Percentiles rank a stretch among this genome's conserved stretches.
These are phyloP conservation scores for Lottia gigantea DNA, from an alignment of 2,888 invertebrate genomes.

Conservation along the genomic window DNA sequence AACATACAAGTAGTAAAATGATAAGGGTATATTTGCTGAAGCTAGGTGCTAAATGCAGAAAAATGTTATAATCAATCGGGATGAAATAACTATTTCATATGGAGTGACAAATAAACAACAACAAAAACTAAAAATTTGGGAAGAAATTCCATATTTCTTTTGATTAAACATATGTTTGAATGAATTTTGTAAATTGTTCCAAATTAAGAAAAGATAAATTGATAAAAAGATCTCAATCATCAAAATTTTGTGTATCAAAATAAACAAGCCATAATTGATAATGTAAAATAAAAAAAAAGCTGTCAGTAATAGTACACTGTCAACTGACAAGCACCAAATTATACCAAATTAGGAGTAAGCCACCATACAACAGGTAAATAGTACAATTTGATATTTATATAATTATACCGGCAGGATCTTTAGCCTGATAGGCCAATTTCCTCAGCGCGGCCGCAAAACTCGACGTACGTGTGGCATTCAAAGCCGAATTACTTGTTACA, in stretches of 20 bases:
- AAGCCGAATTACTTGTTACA: conserved; percentile 47
- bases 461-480: conserved; percentile 71
- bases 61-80: conserved; percentile 8
- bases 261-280: background rate
- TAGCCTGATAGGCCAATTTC: conserved; percentile 91
- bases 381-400: background rate
- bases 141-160: no score
- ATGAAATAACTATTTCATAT: conserved; percentile 1
- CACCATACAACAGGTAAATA: conserved; percentile 12
- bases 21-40: background rate
- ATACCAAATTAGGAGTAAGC: conserved; percentile 5
- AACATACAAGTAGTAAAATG: conserved; percentile 8
- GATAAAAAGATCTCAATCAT: no score
- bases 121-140: background rate
- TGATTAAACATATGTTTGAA: no score
- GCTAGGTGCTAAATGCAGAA: background rate
- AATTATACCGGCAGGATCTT: conserved; percentile 50
- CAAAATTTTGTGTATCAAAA: background rate
- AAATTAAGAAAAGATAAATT: no score
- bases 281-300: conserved; percentile 11
- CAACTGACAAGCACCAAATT: conserved; percentile 3
- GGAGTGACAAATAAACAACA: background rate
- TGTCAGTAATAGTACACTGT: conserved; percentile 9
- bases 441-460: conserved; percentile 89
- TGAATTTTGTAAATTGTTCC: no score